Conservation (phyloP, 2,888 invertebrate genomes). For the Stegana nigrithorax region DNA sequence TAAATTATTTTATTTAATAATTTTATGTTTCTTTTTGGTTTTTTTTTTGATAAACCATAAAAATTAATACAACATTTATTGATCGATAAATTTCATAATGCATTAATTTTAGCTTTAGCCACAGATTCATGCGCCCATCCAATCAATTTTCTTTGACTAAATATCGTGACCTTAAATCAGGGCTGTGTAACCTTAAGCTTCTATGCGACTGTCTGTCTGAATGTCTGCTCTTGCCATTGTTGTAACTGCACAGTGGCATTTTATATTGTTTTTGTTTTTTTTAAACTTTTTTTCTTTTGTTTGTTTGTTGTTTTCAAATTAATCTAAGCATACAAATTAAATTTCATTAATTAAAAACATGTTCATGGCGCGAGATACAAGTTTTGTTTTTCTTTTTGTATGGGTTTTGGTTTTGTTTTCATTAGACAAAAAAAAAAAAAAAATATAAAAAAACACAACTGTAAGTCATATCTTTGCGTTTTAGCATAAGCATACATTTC, state of each 20-base stretch:
- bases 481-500: too few species aligned
- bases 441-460: too few species aligned
- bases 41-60: too few species aligned
- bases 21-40: too few species aligned
- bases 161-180: conserved; percentile 3
- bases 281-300: too few species aligned
- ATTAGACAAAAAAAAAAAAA: too few species aligned
- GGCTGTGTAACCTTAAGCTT: neutral
- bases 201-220: neutral
- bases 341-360: conserved; percentile 19
- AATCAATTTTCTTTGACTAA: neutral
- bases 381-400: neutral
- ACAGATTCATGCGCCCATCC: neutral
- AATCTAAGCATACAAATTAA: conserved; percentile 11
- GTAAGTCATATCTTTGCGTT: too few species aligned
- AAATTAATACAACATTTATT: conserved; percentile 5
- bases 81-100: neutral
- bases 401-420: too few species aligned
- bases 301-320: conserved; percentile 1
- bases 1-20: conserved; percentile 1
- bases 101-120: neutral
- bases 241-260: neutral
- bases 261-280: neutral
- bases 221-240: neutral
- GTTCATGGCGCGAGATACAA: neutral